Percentiles rank a stretch among this genome's conserved stretches.
Evolutionary conservation across 1,140 invertebrate species (phyloP).

Genomic region (Micrasema minimum): DNA sequence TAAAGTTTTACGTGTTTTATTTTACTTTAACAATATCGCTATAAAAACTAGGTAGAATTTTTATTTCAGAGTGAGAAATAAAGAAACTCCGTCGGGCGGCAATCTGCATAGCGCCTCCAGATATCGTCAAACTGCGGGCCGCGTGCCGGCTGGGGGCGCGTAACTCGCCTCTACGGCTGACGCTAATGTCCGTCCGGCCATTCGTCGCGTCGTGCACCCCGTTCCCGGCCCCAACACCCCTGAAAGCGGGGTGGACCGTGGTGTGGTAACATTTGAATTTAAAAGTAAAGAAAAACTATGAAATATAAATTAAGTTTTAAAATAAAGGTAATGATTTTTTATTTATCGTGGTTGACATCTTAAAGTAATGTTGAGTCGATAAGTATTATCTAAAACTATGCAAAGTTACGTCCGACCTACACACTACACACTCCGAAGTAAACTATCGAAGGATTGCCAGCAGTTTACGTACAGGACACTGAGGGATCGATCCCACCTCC

Average conservation of each 20-base stretch:
- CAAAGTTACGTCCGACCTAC: no score
- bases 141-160: conserved; percentile 47
- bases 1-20: no score
- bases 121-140: conserved; percentile 53
- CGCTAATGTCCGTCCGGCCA: conserved; percentile 51
- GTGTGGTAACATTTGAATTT: no score
- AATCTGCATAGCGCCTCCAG: conserved; percentile 48
- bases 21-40: no score
- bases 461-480: no score
- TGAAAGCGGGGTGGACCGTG: background rate
- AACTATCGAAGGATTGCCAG: no score
- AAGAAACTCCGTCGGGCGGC: conserved; percentile 35
- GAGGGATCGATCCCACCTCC: no score
- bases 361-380: no score
- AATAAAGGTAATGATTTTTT: background rate
- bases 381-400: no score
- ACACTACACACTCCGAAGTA: no score
- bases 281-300: no score
- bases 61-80: conserved; percentile 20
- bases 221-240: background rate
- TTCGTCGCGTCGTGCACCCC: conserved; percentile 33
- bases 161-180: conserved; percentile 52
- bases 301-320: background rate
- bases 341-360: background rate
- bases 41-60: no score